These are phyloP conservation scores for Helicorthomorpha holstii DNA, from an alignment of 1,140 invertebrate species.

Conservation along the genomic window DNA sequence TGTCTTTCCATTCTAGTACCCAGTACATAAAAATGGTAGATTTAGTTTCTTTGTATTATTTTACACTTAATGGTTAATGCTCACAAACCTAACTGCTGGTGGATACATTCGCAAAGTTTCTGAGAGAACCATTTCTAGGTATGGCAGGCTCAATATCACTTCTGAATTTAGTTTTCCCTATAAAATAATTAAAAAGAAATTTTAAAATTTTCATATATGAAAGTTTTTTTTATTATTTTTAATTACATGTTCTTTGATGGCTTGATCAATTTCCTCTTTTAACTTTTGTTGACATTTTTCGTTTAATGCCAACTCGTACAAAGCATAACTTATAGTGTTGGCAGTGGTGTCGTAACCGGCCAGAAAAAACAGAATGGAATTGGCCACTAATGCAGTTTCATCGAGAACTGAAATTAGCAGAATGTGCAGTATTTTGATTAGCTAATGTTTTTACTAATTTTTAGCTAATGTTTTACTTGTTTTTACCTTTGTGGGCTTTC, in stretches of 20 bases:
- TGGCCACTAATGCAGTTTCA: background rate
- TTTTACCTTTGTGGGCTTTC: no score
- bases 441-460: no score
- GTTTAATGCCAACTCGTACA: constrained; percentile 24
- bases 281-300: constrained; percentile 26
- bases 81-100: background rate
- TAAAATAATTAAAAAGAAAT: no score
- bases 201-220: background rate
- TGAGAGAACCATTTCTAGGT: background rate
- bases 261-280: constrained; percentile 23
- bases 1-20: background rate
- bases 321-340: constrained; percentile 19
- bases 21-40: background rate
- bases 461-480: no score
- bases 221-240: background rate
- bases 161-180: background rate
- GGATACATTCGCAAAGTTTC: background rate
- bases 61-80: no score
- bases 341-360: constrained; percentile 31
- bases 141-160: background rate
- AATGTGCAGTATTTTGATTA: no score
- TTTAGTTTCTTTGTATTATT: background rate
- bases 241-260: background rate
- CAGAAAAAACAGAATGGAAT: constrained; percentile 17
- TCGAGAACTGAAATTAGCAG: no score